These are phyloP conservation scores for Tarsius wallacei DNA, from an alignment of 2,797 vertebrate genomes.

Conservation along the genomic window DNA sequence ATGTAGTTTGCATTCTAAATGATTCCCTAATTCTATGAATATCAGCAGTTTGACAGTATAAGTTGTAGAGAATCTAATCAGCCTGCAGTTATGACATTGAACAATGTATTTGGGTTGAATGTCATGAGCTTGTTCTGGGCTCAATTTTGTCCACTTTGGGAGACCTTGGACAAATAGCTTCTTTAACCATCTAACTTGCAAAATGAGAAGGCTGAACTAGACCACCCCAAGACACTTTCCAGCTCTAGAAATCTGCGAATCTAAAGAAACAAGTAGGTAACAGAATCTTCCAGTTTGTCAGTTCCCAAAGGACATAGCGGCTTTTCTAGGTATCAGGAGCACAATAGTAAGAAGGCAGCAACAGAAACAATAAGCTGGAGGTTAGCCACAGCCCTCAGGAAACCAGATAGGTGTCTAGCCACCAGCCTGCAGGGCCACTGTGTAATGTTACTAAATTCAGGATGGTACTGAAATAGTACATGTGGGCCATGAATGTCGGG, in stretches of 20 bases:
- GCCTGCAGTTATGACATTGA: not conserved
- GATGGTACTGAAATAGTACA: constrained; percentile 8
- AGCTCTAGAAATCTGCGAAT: not conserved
- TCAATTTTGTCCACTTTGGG: not conserved
- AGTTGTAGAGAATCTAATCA: not conserved
- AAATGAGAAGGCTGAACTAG: not conserved
- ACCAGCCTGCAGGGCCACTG: not conserved
- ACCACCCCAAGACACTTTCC: not conserved
- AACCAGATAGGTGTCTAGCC: constrained; percentile 21
- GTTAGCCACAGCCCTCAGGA: constrained; percentile 62
- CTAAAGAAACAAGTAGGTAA: not conserved
- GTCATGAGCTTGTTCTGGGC: not conserved
- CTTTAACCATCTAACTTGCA: constrained; percentile 14
- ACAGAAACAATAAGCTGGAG: not conserved
- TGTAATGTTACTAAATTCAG: constrained; percentile 9
- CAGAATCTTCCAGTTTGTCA: not conserved
- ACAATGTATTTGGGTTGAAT: not conserved
- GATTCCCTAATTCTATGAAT: not conserved
- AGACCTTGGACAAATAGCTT: not conserved
- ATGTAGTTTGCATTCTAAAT: not conserved
- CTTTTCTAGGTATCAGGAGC: not conserved
- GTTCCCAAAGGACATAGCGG: not conserved
- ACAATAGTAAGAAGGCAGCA: not conserved
- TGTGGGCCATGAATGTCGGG: not conserved
- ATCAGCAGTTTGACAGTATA: not conserved